A percentile compares a stretch with the other conserved stretches of the same genome.
These are phyloP conservation scores for Mastomys coucha DNA, from an alignment of 2,113 vertebrate species.

Conservation along the genomic window DNA sequence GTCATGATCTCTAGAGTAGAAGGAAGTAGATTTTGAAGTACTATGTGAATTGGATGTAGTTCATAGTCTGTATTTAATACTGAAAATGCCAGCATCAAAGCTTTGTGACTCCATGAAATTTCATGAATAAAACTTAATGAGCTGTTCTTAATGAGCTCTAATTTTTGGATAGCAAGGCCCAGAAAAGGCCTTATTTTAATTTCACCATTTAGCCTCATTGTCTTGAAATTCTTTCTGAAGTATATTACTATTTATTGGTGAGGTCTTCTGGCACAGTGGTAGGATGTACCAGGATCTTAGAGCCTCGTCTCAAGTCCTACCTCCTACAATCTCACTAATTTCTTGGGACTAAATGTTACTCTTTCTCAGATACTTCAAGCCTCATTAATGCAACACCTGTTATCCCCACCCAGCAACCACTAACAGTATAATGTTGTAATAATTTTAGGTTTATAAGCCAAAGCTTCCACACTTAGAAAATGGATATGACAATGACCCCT, in stretches of 20 bases:
- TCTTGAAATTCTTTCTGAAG: slow-evolving; percentile 41
- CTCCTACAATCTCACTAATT: neutral
- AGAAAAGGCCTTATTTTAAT: neutral
- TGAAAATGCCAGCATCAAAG: neutral
- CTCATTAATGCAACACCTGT: neutral
- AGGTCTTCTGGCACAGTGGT: neutral
- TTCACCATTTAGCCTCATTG: neutral
- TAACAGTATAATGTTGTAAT: neutral
- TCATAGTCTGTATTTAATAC: neutral
- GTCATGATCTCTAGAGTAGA: neutral
- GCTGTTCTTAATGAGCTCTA: neutral
- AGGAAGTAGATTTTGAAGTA: neutral
- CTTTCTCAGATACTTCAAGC: neutral
- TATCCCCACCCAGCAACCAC: neutral
- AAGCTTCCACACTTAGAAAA: neutral
- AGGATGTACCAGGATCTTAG: rapidly evolving
- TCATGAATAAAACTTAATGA: neutral
- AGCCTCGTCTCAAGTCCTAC: neutral
- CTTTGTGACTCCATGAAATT: neutral
- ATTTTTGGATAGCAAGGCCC: neutral
- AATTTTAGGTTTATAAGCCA: neutral
- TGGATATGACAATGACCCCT: neutral
- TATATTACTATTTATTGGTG: neutral
- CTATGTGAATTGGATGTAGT: neutral
- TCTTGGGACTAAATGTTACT: neutral